Percentiles rank a stretch among this genome's conserved stretches.
phyloP scores from a whole-genome alignment of 2,113 vertebrate species.

The Anser cygnoides region DNA sequence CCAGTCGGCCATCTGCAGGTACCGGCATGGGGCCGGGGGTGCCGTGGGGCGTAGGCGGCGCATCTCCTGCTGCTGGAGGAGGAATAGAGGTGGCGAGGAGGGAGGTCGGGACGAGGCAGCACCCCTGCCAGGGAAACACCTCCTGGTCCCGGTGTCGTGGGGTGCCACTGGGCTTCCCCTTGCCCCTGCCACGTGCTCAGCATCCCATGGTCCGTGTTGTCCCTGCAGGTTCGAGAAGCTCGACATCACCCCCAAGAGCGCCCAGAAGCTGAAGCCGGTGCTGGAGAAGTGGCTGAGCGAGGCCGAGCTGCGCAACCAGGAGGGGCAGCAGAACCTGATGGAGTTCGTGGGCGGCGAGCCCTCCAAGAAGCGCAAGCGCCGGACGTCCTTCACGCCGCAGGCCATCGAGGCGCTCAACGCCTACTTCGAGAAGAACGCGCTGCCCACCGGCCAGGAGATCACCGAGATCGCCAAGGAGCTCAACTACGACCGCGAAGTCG shows the following conservation, averaged over 20 bases:
- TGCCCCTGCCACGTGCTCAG: neutral
- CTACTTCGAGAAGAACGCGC: conserved; percentile 94
- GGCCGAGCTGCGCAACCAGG: conserved; percentile 94
- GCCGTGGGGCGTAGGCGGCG: too few species aligned
- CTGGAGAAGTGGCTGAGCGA: conserved; percentile 96
- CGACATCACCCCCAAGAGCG: conserved; percentile 97
- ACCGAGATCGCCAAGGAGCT: conserved; percentile 96
- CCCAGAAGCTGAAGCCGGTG: conserved; percentile 96
- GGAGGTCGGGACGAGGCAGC: too few species aligned
- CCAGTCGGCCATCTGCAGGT: conserved; percentile 98
- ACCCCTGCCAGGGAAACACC: too few species aligned
- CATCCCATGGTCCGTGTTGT: too few species aligned
- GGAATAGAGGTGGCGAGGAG: too few species aligned
- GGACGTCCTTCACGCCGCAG: conserved; percentile 95
- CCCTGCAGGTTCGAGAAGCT: conserved; percentile 91
- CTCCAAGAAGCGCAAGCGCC: conserved; percentile 94
- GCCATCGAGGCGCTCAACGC: conserved; percentile 94
- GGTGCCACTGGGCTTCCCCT: too few species aligned
- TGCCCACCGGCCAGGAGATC: conserved; percentile 96
- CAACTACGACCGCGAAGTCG: conserved; percentile 96
- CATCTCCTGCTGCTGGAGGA: too few species aligned
- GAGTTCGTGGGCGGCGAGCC: conserved; percentile 96
- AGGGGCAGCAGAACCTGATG: conserved; percentile 96
- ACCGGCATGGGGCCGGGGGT: neutral
- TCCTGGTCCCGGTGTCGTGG: too few species aligned